Conservation (phyloP, 2,888 invertebrate species). For the Drosophila histrio region DNA sequence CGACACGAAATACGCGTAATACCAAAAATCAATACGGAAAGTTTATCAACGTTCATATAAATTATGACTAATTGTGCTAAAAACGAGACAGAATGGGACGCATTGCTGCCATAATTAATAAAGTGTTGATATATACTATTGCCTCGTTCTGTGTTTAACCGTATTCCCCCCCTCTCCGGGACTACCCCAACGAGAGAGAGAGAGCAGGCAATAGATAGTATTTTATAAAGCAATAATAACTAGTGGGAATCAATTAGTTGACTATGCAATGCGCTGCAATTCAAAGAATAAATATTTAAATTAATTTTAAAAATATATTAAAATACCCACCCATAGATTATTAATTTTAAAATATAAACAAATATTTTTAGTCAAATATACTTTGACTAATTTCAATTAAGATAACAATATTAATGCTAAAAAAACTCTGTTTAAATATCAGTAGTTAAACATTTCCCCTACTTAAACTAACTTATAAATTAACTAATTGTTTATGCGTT, state of each 20-base stretch:
- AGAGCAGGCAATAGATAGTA: slow-evolving; percentile 24
- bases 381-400: no score
- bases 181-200: slow-evolving; percentile 38
- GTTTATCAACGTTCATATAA: slow-evolving; percentile 69
- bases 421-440: no score
- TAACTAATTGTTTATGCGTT: no score
- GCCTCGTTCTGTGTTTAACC: slow-evolving; percentile 1
- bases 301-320: background rate
- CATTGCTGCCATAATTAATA: slow-evolving; percentile 62
- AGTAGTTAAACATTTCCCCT: no score
- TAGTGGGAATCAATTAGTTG: background rate
- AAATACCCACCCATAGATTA: background rate
- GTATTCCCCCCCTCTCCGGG: background rate
- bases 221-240: background rate
- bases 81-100: slow-evolving; percentile 65
- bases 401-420: no score
- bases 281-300: background rate
- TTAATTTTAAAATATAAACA: background rate
- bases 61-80: slow-evolving; percentile 81
- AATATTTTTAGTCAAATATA: background rate
- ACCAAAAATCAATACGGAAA: slow-evolving; percentile 71
- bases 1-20: slow-evolving; percentile 65
- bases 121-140: slow-evolving; percentile 48
- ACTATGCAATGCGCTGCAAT: background rate
- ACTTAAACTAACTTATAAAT: no score